Percentiles rank a stretch among this genome's conserved stretches.
Evolutionary conservation across 2,888 invertebrate species (phyloP).

Genomic region (Teinopalpus imperialis): DNA sequence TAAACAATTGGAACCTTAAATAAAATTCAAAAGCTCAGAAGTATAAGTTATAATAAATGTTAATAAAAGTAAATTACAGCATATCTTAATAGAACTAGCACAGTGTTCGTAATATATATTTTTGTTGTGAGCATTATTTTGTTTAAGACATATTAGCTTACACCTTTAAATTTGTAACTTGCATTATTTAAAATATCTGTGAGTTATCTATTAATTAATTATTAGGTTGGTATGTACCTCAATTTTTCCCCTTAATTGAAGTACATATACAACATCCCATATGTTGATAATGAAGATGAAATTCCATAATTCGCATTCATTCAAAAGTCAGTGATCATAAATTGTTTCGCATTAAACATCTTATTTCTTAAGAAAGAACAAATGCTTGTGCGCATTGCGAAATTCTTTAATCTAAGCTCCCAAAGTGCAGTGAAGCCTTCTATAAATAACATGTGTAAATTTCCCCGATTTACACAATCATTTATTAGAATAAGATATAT

Average conservation of each 20-base stretch:
- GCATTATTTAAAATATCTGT: conserved; percentile 48
- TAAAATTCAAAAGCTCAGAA: conserved; percentile 67
- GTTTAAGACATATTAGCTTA: conserved; percentile 61
- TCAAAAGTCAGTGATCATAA: conserved; percentile 34
- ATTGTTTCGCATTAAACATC: conserved; percentile 33
- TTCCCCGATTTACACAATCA: conserved; percentile 78
- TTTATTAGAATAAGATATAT: background rate
- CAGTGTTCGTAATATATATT: conserved; percentile 73
- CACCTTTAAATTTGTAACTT: conserved; percentile 42
- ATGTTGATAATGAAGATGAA: conserved; percentile 42
- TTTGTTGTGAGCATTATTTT: conserved; percentile 73
- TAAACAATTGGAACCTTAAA: too few species aligned
- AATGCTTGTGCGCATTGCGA: conserved; percentile 68
- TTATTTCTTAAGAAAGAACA: conserved; percentile 39
- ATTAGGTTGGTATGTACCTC: conserved; percentile 48
- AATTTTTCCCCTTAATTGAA: conserved; percentile 80
- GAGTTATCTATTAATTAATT: conserved; percentile 36
- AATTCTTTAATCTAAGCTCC: conserved; percentile 62
- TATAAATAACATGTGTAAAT: conserved; percentile 71
- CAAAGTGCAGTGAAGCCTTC: conserved; percentile 62
- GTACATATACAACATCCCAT: conserved; percentile 64
- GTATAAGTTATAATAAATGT: conserved; percentile 82
- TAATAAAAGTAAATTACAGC: conserved; percentile 78
- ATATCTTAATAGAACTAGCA: conserved; percentile 74
- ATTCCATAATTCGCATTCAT: conserved; percentile 36